Base-by-base conservation (phyloP, 2,113 vertebrate species). In the Poicephalus meyeri region DNA sequence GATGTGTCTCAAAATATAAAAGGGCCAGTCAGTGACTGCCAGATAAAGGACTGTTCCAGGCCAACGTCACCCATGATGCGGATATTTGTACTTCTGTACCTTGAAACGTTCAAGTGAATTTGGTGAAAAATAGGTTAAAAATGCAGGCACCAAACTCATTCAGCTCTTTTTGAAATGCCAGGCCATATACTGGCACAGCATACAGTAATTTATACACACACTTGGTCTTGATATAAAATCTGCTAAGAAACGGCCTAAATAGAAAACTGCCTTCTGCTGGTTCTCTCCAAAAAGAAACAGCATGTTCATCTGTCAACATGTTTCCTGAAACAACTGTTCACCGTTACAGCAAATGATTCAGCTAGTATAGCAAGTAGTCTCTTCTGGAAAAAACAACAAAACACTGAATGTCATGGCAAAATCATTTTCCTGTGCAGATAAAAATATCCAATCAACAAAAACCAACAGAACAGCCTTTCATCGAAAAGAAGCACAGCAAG, bases 201-300 rank as follows among this genome's bases (percentile, higher is more conserved):
- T 17, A 55, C 20, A 46, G 58, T 25, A 21, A 69, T 78, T 77
- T 86, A 66, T 66, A 78, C 14, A 89, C 64, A 77, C 55, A 64
- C 39, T 68, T 81, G 31, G 24, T 6, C 86, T 88, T 93, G 83
- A 58, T 72, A 81, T 13, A 93, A 88, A 94, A 77, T 84, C 78
- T 55, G 65, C n/a, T 53, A 83, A 84, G 82, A 60, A 15, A 4
- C 41, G 84, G 74, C 28, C 69, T 52, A 93, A 91, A 69, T 10
- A 91, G 71, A 60, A 91, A 81, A 44, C n/a, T 55, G 56, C 72
- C 63, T 97, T 90, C 85, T 94, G 88, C 72, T 85, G 78, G 12
- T 49, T 94, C 82, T 92, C 70, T 86, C 49, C 52, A 78, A 86
- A 93, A 79, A 92, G 74, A 86, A 97, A 72, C 79, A 91, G 53